Percentiles rank a stretch among this genome's conserved stretches.
Evolutionary conservation across 2,888 invertebrate genomes (phyloP).

Genomic region (Flabesymbios commensalis): DNA sequence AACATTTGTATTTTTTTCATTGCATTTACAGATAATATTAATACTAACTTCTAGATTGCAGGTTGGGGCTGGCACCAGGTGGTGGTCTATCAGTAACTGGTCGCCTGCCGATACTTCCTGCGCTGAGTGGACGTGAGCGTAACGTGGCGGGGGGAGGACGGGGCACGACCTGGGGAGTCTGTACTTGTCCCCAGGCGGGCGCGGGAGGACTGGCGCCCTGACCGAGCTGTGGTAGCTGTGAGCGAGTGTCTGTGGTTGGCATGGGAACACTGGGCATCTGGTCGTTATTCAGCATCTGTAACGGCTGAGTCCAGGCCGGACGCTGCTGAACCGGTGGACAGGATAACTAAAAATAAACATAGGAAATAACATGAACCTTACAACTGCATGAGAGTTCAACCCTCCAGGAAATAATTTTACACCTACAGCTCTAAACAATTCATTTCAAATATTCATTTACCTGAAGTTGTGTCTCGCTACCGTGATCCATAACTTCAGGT

Average conservation of each 20-base stretch:
- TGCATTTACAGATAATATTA: too few relatives aligned
- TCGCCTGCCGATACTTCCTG: slow-evolving; percentile 36
- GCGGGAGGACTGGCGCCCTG: slow-evolving; percentile 13
- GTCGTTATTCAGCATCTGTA: slow-evolving; percentile 23
- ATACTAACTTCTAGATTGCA: too few relatives aligned
- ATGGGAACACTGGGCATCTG: too few relatives aligned
- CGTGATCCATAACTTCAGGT: too few relatives aligned
- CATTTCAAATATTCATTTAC: too few relatives aligned
- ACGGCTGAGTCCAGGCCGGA: slow-evolving; percentile 46
- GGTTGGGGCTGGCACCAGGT: too few relatives aligned
- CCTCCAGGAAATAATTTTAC: too few relatives aligned
- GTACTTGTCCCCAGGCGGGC: background rate
- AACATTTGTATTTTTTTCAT: too few relatives aligned
- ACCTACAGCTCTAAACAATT: too few relatives aligned
- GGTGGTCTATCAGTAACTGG: background rate
- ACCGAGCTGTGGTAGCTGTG: slow-evolving; percentile 26
- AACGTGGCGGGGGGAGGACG: slow-evolving; percentile 17
- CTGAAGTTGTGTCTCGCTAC: too few relatives aligned
- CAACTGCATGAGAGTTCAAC: too few relatives aligned
- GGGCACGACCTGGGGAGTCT: background rate
- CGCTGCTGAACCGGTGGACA: slow-evolving; percentile 43
- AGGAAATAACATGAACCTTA: too few relatives aligned
- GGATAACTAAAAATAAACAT: slow-evolving; percentile 23
- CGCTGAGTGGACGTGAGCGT: slow-evolving; percentile 55
- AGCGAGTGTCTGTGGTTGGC: slow-evolving; percentile 29